A percentile compares a stretch with the other conserved stretches of the same genome.
Conservation (phyloP, 2,888 invertebrate genomes). For the Ceraclea dissimilis region DNA sequence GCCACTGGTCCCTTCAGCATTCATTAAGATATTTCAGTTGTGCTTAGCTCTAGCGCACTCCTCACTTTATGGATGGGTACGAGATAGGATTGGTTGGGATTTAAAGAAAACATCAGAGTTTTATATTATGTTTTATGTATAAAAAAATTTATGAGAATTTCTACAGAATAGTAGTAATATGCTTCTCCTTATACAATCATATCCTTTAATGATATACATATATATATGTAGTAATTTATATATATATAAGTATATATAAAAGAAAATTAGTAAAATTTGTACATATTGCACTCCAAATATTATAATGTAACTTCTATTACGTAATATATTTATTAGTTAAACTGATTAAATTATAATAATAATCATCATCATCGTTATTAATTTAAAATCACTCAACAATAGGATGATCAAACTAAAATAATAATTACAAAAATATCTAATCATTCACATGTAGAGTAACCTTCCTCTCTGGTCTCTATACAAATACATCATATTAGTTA, state of each 20-base stretch:
- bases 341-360: constrained; percentile 22
- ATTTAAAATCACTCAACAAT: constrained; percentile 13
- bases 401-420: constrained; percentile 1
- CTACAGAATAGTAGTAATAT: constrained; percentile 27
- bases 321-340: constrained; percentile 20
- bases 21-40: no score
- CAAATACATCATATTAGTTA: no score
- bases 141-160: constrained; percentile 27
- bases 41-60: no score
- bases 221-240: constrained; percentile 11
- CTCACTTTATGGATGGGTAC: no score
- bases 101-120: constrained; percentile 3
- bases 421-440: constrained; percentile 1
- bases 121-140: constrained; percentile 26
- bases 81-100: no score
- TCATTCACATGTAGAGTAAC: not conserved
- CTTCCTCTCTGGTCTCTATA: no score
- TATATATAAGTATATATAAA: constrained; percentile 24
- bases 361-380: constrained; percentile 5
- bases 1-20: no score
- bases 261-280: constrained; percentile 50
- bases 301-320: constrained; percentile 22
- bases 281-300: constrained; percentile 56
- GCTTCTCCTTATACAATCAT: constrained; percentile 25
- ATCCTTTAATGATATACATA: no score